Evolutionary conservation across 2,113 vertebrate genomes (phyloP).

Genomic region (Notothenia rossii): DNA sequence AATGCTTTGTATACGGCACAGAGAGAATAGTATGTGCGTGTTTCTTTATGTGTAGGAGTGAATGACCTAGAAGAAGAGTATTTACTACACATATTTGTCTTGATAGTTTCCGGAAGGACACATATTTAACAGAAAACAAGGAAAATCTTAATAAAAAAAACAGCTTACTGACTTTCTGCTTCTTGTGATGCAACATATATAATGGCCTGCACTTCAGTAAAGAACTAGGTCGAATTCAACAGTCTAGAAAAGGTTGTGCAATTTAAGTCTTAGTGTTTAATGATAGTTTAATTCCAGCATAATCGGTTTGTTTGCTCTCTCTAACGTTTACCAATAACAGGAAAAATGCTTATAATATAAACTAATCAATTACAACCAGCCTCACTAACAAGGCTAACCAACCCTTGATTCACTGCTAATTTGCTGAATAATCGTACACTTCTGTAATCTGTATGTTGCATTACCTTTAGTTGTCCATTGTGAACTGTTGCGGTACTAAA

Average conservation of each 20-base stretch:
- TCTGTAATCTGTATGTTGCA: neutral
- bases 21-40: no score
- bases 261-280: no score
- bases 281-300: no score
- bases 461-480: neutral
- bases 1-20: no score
- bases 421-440: neutral
- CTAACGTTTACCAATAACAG: neutral
- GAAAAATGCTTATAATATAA: neutral
- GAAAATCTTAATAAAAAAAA: neutral
- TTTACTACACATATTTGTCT: no score
- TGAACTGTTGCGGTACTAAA: neutral
- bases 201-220: no score
- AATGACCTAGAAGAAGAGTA: neutral
- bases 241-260: no score
- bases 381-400: conserved; percentile 15
- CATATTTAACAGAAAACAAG: neutral
- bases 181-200: no score
- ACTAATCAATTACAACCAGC: neutral
- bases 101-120: neutral
- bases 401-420: neutral
- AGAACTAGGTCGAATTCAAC: no score
- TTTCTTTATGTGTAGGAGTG: neutral
- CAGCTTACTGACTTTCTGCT: neutral
- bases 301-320: neutral